These are phyloP conservation scores for Mustela erminea DNA, from an alignment of 2,797 vertebrate species.

Conservation along the genomic window DNA sequence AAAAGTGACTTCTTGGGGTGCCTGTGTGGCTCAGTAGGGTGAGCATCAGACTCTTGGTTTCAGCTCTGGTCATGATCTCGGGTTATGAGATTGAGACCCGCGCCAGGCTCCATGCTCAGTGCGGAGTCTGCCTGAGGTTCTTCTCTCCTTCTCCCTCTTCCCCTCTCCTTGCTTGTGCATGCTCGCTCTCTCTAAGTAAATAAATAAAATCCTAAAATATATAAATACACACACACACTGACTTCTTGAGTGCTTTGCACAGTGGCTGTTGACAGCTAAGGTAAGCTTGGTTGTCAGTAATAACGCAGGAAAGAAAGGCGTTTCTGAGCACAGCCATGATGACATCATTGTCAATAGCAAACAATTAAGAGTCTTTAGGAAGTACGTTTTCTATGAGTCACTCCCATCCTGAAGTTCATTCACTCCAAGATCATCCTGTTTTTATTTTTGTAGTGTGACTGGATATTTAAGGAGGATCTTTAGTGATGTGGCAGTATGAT, in stretches of 20 bases:
- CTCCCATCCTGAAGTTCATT: constrained; percentile 16
- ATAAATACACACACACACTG: no score
- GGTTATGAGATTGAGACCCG: not conserved
- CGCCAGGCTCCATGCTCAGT: rapidly evolving
- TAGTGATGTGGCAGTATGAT: not conserved
- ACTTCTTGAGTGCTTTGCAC: not conserved
- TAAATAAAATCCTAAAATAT: not conserved
- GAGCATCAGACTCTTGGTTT: not conserved
- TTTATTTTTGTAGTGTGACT: not conserved
- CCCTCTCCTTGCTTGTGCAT: not conserved
- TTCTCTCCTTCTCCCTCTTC: not conserved
- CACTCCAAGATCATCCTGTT: not conserved
- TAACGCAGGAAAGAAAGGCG: not conserved
- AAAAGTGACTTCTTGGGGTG: not conserved
- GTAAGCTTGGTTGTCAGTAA: not conserved
- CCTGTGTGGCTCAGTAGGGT: not conserved
- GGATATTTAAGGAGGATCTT: not conserved
- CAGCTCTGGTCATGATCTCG: not conserved
- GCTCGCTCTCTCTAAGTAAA: not conserved
- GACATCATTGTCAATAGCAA: not conserved
- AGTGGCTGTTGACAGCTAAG: not conserved
- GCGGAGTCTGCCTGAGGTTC: not conserved
- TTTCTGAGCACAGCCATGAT: not conserved
- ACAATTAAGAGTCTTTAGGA: not conserved
- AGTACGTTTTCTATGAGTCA: constrained; percentile 11